Conservation (phyloP, 2,888 invertebrate genomes). For the Cremastinae sp. region DNA sequence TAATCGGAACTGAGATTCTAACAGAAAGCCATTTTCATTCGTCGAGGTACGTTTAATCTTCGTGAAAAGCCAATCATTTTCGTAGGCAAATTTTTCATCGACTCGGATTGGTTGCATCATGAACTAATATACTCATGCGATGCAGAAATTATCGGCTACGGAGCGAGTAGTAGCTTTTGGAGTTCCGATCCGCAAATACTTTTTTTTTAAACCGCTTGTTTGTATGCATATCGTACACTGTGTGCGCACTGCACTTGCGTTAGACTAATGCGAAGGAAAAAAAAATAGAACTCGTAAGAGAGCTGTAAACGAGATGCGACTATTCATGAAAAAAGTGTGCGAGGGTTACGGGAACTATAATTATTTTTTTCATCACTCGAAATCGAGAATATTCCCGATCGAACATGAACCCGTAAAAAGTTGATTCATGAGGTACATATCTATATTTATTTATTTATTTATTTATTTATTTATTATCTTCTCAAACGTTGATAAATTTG, state of each 20-base stretch:
- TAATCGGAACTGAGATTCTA: background rate
- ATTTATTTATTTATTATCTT: constrained; percentile 6
- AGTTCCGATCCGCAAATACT: background rate
- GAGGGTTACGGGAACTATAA: constrained; percentile 39
- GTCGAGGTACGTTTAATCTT: constrained; percentile 1
- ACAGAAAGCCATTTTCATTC: background rate
- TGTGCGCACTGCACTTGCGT: constrained; percentile 1
- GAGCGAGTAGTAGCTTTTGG: constrained; percentile 15
- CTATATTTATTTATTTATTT: background rate
- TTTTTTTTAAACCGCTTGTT: constrained; percentile 6
- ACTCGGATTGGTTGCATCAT: constrained; percentile 24
- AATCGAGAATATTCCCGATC: constrained; percentile 33
- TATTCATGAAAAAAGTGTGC: constrained; percentile 42
- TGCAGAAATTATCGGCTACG: constrained; percentile 31
- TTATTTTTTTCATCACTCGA: constrained; percentile 21
- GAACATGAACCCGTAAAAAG: constrained; percentile 50
- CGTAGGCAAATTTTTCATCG: background rate
- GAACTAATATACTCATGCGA: background rate
- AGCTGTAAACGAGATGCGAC: constrained; percentile 51
- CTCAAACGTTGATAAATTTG: background rate
- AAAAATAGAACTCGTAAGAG: background rate
- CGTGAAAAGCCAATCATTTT: constrained; percentile 7
- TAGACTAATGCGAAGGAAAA: background rate
- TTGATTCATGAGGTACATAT: constrained; percentile 51
- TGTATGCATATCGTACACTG: constrained; percentile 26